phyloP scores from a whole-genome alignment of 2,797 vertebrate genomes.

The Potorous gilbertii region DNA sequence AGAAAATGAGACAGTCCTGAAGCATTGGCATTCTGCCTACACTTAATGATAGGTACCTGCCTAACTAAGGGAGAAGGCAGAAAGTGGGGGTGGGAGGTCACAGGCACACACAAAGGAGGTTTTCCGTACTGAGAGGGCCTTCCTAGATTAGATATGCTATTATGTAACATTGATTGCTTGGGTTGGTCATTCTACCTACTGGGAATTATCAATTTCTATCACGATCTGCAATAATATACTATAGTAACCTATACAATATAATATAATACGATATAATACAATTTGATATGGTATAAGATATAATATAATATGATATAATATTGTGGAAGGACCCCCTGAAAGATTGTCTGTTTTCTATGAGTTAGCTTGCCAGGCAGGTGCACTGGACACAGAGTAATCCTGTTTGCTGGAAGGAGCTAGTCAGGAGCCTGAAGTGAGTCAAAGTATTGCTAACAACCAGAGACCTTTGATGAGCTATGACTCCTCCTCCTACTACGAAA shows the following conservation, averaged over 20 bases:
- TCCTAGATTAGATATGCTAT: background rate
- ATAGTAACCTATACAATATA: background rate
- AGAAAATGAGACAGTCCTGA: rapidly evolving
- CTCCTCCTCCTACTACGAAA: background rate
- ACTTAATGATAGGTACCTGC: background rate
- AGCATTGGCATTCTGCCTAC: rapidly evolving
- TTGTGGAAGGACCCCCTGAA: background rate
- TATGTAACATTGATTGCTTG: background rate
- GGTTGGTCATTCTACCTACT: background rate
- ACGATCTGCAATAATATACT: background rate
- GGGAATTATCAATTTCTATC: background rate
- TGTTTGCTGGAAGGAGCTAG: background rate
- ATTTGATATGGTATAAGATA: background rate
- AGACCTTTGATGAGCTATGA: background rate
- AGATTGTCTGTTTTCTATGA: background rate
- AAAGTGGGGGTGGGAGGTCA: background rate
- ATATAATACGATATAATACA: background rate
- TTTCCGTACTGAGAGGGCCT: background rate
- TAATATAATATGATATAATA: background rate
- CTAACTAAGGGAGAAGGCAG: background rate
- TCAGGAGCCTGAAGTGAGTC: background rate
- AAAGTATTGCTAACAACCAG: background rate
- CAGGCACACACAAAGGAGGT: background rate
- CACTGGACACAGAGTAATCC: background rate
- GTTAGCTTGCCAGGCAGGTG: background rate